Evolutionary conservation across 2,888 invertebrate genomes (phyloP), one percentile per base, ranked within the genome.

Genomic region (Cryptocephalus primarius): DNA sequence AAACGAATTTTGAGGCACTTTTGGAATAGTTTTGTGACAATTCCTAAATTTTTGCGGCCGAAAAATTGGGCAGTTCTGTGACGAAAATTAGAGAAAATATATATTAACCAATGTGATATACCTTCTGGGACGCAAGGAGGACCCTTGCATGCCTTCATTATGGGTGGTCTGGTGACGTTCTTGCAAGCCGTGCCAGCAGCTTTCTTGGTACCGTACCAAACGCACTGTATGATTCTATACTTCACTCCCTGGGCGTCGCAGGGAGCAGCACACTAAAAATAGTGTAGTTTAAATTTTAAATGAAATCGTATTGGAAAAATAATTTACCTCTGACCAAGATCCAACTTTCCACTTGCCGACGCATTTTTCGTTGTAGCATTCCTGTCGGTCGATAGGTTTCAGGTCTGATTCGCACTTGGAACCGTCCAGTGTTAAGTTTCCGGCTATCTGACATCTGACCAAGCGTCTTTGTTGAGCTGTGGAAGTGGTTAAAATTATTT

Each of bases 331-430:
- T 38, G 91, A 91, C 96, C 96, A 96, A 47, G 88, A 80, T 8
- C 91, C 90, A 4, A 88, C 84, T 50, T 84, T 80, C 96, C 96
- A 97, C 43, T 85, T 82, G 0, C 93, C 88, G 60, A 80, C 83
- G 72, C 94, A 95, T n/a, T 82, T 80, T 53, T 83, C 78, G 62
- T 82, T 87, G 61, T 80, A 79, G 63, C 94, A 94, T 62, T 90
- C 85, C 63, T 84, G 83, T 32, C 80, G 79, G 57, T 83, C 82
- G 43, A 82, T 77, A 0, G 95, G 96, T 60, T 79, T 80, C 33
- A 78, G 77, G 51, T 78, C 74, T 54, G 80, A 78, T 59, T 85
- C 82, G 65, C 94, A 96, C 48, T 78, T 75, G 4, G 69, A 68
- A 8, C 72, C 64, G 50, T 64, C 59, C 14, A 68, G 55, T 4